Conservation (phyloP, 2,113 vertebrate genomes). For the Gila orcuttii region DNA sequence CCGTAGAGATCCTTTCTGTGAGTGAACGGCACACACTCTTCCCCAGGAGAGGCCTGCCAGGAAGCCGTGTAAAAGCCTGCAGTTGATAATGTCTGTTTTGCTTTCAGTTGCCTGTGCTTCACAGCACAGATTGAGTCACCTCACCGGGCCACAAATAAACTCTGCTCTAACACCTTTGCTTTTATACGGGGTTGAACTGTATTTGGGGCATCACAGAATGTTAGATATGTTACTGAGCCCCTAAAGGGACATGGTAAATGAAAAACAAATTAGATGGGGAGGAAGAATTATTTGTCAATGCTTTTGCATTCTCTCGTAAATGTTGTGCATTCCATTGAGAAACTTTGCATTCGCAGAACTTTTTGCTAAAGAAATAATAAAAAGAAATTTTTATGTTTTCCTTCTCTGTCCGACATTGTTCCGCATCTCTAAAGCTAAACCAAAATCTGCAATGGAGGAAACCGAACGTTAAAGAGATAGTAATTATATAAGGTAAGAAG, state of each 20-base stretch:
- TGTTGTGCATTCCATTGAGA: too few species aligned
- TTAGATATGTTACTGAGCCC: not conserved
- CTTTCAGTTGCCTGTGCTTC: conserved; percentile 16
- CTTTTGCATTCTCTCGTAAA: too few species aligned
- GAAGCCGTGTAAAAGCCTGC: conserved; percentile 40
- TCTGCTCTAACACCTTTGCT: not conserved
- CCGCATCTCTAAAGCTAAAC: too few species aligned
- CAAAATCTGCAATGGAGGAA: too few species aligned
- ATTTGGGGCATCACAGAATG: not conserved
- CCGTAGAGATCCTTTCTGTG: conserved; percentile 43
- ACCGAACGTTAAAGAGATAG: too few species aligned
- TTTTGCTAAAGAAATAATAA: too few species aligned
- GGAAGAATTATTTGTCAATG: too few species aligned
- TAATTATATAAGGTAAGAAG: not conserved
- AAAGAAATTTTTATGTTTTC: too few species aligned
- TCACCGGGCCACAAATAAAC: conserved; percentile 4
- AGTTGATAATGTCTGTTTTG: conserved; percentile 48
- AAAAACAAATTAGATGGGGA: too few species aligned
- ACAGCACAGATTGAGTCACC: conserved; percentile 44
- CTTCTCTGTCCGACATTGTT: too few species aligned
- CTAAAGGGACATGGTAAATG: too few species aligned
- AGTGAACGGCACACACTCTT: conserved; percentile 45
- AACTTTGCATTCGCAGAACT: too few species aligned
- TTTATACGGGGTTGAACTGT: not conserved
- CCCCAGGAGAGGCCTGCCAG: conserved; percentile 48